Evolutionary conservation across 2,888 invertebrate species (phyloP).

Genomic region (Drosophila meridionalis): DNA sequence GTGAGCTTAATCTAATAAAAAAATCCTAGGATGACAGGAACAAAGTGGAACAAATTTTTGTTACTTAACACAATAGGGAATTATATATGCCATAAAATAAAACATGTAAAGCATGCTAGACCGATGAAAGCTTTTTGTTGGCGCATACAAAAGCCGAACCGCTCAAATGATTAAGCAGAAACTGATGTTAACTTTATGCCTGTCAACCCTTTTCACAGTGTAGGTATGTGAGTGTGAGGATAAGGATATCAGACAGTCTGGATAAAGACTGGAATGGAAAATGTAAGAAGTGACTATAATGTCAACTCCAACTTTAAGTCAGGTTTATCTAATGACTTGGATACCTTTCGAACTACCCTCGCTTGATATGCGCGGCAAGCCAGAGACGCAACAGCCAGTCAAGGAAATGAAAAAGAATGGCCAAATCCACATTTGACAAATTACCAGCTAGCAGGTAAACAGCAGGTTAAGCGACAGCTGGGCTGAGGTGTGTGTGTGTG

Average conservation of each 20-base stretch:
- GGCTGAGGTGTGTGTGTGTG: background rate
- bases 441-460: conserved; percentile 71
- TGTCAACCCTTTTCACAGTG: background rate
- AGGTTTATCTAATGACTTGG: background rate
- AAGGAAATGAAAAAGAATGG: conserved; percentile 44
- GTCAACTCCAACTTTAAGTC: no score
- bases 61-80: background rate
- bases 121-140: background rate
- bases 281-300: background rate
- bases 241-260: background rate
- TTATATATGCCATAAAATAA: background rate
- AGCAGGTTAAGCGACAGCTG: conserved; percentile 24
- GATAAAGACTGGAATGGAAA: background rate
- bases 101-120: background rate
- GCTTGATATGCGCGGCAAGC: conserved; percentile 13
- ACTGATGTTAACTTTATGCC: background rate
- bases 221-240: background rate
- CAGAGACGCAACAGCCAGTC: conserved; percentile 59
- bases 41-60: background rate
- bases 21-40: background rate
- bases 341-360: conserved; percentile 45
- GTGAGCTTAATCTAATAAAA: background rate
- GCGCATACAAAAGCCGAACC: background rate
- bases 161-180: background rate
- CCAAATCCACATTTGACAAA: conserved; percentile 77